Conservation (phyloP, 1,140 invertebrate genomes). For the Plectrocnemia conspersa region DNA sequence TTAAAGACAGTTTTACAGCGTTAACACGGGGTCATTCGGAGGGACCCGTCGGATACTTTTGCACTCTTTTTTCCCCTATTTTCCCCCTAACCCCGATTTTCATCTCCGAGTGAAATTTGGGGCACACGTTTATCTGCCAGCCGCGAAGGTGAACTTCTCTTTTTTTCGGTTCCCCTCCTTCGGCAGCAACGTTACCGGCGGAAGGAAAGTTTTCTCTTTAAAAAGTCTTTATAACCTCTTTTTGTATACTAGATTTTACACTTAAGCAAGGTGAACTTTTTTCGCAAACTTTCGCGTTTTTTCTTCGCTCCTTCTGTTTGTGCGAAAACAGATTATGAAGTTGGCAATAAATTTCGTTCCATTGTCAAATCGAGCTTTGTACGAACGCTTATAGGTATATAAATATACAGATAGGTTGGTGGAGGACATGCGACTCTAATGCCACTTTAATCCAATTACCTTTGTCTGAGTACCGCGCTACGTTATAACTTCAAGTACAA, state of each 20-base stretch:
- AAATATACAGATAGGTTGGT: background rate
- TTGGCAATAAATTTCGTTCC: background rate
- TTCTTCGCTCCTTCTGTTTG: background rate
- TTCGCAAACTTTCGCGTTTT: slow-evolving; percentile 29
- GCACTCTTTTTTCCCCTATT: slow-evolving; percentile 2
- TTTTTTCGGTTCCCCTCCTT: slow-evolving; percentile 27
- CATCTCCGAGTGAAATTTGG: slow-evolving; percentile 12
- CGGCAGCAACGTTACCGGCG: slow-evolving; percentile 29
- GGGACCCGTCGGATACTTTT: slow-evolving; percentile 7
- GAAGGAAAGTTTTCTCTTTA: slow-evolving; percentile 34
- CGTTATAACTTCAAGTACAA: too few species aligned
- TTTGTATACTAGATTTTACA: slow-evolving; percentile 36
- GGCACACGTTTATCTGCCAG: slow-evolving; percentile 15
- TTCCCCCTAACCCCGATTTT: slow-evolving; percentile 16
- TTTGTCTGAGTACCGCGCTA: slow-evolving; percentile 25
- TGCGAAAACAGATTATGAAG: background rate
- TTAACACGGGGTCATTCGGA: slow-evolving; percentile 29
- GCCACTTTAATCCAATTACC: slow-evolving; percentile 35
- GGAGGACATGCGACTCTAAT: slow-evolving; percentile 20
- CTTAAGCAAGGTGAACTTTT: slow-evolving; percentile 30
- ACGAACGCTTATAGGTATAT: background rate
- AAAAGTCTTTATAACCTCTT: slow-evolving; percentile 36
- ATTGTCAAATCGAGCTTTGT: background rate
- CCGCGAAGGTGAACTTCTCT: slow-evolving; percentile 30
- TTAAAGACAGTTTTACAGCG: slow-evolving; percentile 34